phyloP scores from a whole-genome alignment of 64 coral and sea anemone species.

The Porites australiensis region DNA sequence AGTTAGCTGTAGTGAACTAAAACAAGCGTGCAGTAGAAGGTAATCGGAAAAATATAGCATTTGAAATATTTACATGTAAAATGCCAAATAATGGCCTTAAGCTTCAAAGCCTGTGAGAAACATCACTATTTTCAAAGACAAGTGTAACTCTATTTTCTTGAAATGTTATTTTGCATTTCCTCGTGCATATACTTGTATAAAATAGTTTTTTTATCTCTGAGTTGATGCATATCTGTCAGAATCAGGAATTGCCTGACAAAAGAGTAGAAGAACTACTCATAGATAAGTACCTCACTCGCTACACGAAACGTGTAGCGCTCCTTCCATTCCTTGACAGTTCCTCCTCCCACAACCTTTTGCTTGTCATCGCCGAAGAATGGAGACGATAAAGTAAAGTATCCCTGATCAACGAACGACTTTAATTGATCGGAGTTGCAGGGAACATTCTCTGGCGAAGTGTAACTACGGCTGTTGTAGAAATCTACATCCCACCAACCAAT shows the following conservation, averaged over 20 bases:
- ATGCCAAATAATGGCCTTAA: too few relatives aligned
- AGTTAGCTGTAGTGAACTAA: too few relatives aligned
- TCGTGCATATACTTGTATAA: too few relatives aligned
- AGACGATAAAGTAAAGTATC: slow-evolving; percentile 75
- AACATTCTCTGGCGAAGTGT: slow-evolving; percentile 68
- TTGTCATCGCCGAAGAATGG: slow-evolving; percentile 70
- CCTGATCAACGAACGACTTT: slow-evolving; percentile 67
- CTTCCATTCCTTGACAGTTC: slow-evolving; percentile 74
- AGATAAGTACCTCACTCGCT: slow-evolving; percentile 6
- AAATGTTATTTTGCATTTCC: too few relatives aligned
- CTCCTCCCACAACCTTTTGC: slow-evolving; percentile 61
- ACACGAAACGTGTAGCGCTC: slow-evolving; percentile 26
- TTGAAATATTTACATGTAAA: too few relatives aligned
- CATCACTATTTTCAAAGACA: too few relatives aligned
- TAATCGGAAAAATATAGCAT: too few relatives aligned
- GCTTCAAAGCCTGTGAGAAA: too few relatives aligned
- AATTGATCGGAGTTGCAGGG: slow-evolving; percentile 67
- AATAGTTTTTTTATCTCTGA: too few relatives aligned
- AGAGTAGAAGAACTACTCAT: too few relatives aligned
- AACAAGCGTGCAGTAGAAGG: too few relatives aligned
- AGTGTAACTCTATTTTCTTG: too few relatives aligned
- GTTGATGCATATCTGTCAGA: neutral
- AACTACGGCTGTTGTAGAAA: slow-evolving; percentile 54
- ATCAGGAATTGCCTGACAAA: neutral
- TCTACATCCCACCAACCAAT: slow-evolving; percentile 83